Conservation (phyloP, 2,113 vertebrate species). For the Sapajus apella region DNA sequence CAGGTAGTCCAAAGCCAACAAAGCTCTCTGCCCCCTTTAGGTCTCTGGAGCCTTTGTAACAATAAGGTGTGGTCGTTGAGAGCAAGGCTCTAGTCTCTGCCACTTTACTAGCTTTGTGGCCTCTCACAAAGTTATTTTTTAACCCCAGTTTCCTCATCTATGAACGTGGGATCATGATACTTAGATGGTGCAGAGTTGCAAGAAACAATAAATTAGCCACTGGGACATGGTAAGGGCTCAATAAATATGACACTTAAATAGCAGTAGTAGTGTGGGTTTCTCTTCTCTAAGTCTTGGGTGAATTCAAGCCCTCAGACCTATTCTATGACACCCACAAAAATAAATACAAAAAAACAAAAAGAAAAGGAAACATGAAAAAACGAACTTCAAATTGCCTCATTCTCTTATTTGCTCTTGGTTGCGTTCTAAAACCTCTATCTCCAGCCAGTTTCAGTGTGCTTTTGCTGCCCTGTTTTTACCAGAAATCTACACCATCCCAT, state of each 20-base stretch:
- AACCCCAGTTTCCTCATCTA: constrained; percentile 17
- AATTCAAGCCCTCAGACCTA: not conserved
- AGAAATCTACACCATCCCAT: not conserved
- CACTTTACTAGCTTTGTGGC: not conserved
- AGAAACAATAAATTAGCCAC: not conserved
- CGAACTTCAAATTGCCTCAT: not conserved
- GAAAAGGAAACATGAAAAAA: not conserved
- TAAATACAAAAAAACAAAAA: not conserved
- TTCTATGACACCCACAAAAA: not conserved
- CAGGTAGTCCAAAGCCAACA: not conserved
- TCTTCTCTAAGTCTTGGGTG: not conserved
- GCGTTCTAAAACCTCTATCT: not conserved
- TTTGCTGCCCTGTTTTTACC: not conserved
- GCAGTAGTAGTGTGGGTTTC: not conserved
- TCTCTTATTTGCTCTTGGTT: not conserved
- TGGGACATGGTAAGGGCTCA: not conserved
- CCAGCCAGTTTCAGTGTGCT: not conserved
- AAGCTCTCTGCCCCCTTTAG: not conserved
- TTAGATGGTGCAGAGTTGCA: not conserved
- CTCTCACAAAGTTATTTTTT: constrained; percentile 45
- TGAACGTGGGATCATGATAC: not conserved
- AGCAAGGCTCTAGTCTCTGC: not conserved
- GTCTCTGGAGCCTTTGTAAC: not conserved
- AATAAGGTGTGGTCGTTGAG: not conserved
- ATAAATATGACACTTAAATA: not conserved